Conservation (phyloP, 2,113 vertebrate species). For the Sapayoa aenigma region DNA sequence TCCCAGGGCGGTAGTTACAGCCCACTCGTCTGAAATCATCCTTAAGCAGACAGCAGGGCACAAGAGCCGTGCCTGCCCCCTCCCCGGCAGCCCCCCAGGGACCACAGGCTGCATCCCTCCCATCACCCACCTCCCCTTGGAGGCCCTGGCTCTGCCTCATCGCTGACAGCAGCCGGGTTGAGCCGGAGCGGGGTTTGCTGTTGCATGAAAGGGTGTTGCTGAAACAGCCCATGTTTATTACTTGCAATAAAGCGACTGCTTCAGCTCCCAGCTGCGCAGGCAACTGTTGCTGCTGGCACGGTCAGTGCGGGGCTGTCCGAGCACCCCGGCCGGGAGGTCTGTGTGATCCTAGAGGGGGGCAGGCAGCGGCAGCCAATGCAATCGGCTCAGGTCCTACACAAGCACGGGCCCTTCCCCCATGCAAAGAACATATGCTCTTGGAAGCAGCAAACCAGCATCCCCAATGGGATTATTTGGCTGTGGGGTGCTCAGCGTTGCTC, state of each 20-base stretch:
- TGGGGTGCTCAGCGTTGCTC: background rate
- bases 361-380: background rate
- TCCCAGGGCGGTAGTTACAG: background rate
- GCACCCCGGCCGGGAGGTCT: background rate
- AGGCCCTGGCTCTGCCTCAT: background rate
- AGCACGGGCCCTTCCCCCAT: background rate
- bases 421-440: fast-evolving
- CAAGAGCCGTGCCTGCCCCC: background rate
- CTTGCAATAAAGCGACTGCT: constrained; percentile 17
- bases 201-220: background rate
- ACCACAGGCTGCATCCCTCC: background rate
- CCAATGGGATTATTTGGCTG: fast-evolving
- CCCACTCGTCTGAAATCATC: background rate
- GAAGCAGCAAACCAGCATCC: fast-evolving
- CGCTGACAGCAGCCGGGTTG: background rate
- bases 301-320: background rate
- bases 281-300: constrained; percentile 24
- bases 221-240: background rate
- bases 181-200: background rate
- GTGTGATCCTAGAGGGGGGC: background rate
- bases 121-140: background rate
- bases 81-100: background rate
- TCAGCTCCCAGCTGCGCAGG: background rate
- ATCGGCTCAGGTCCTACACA: background rate
- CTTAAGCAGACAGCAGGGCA: background rate